phyloP scores from a whole-genome alignment of 2,113 vertebrate genomes.

The Polyodon spathula region DNA sequence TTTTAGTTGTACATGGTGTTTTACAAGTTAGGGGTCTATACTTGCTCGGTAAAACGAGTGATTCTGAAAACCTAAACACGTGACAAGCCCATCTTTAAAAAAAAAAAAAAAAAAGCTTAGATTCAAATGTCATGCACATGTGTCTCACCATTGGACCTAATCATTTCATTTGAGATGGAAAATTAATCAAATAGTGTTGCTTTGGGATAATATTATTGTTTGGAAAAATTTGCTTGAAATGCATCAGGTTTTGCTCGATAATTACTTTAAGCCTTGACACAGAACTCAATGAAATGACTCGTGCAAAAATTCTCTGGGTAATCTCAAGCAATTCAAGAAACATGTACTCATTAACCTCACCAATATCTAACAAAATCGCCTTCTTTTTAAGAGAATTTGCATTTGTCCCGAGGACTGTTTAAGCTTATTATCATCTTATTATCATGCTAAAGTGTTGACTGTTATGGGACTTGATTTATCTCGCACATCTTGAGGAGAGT shows the following conservation, averaged over 20 bases:
- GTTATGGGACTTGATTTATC: slow-evolving; percentile 17
- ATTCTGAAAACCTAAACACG: no score
- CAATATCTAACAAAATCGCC: slow-evolving; percentile 22
- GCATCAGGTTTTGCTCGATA: slow-evolving; percentile 20
- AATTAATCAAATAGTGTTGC: slow-evolving; percentile 25
- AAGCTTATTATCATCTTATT: slow-evolving; percentile 17
- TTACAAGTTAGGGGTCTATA: no score
- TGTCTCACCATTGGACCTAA: slow-evolving; percentile 20
- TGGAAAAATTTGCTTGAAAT: slow-evolving; percentile 14
- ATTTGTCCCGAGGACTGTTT: slow-evolving; percentile 22
- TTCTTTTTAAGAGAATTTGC: slow-evolving; percentile 20
- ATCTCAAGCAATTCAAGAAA: slow-evolving; percentile 18
- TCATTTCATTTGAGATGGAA: slow-evolving; percentile 10
- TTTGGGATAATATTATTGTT: slow-evolving; percentile 24
- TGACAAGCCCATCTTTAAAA: no score
- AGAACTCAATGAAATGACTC: slow-evolving; percentile 10
- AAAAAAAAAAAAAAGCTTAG: no score
- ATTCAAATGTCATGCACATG: slow-evolving; percentile 20
- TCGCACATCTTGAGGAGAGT: slow-evolving; percentile 8
- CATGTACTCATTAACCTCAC: slow-evolving; percentile 17
- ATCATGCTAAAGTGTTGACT: slow-evolving; percentile 11
- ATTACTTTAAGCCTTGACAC: slow-evolving; percentile 14
- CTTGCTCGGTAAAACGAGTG: no score
- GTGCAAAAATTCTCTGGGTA: slow-evolving; percentile 25
- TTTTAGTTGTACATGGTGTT: no score